Conservation (phyloP, 1,140 invertebrate genomes). For the Drosophila azteca region DNA sequence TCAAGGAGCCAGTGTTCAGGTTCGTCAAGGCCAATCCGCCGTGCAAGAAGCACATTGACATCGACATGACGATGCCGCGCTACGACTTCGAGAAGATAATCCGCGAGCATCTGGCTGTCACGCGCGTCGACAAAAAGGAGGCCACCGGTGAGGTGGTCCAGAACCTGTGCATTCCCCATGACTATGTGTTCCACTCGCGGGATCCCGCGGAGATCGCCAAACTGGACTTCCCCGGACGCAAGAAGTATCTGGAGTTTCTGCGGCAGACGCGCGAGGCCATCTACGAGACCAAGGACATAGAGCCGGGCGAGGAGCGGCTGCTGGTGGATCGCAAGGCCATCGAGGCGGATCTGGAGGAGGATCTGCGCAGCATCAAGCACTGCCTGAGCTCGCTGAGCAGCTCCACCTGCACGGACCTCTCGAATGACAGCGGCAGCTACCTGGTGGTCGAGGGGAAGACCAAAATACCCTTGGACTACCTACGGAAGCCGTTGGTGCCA, state of each 20-base stretch:
- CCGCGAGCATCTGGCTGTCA: conserved; percentile 53
- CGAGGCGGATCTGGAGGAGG: conserved; percentile 67
- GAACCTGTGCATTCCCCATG: conserved; percentile 53
- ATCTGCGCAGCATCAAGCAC: conserved; percentile 73
- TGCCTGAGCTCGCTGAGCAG: conserved; percentile 76
- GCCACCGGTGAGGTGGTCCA: conserved; percentile 28
- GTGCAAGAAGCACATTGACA: conserved; percentile 55
- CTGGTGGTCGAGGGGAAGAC: conserved; percentile 67
- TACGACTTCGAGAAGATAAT: conserved; percentile 65
- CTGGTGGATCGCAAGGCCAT: conserved; percentile 59
- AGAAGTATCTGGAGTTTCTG: conserved; percentile 65
- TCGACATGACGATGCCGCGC: conserved; percentile 55
- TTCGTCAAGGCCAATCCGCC: conserved; percentile 68
- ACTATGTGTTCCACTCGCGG: conserved; percentile 68
- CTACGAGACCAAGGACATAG: conserved; percentile 66
- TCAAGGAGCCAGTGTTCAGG: conserved; percentile 34
- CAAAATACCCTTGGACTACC: conserved; percentile 78
- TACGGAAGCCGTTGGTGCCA: conserved; percentile 74
- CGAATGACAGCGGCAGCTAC: conserved; percentile 77
- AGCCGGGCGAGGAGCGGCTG: conserved; percentile 56
- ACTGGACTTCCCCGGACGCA: conserved; percentile 62
- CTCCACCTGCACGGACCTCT: conserved; percentile 75
- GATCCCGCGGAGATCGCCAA: conserved; percentile 57
- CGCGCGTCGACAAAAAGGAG: conserved; percentile 44
- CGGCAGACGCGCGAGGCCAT: conserved; percentile 61